These are phyloP conservation scores for Zaprionus kolodkinae DNA, from an alignment of 1,140 invertebrate genomes.

Conservation along the genomic window DNA sequence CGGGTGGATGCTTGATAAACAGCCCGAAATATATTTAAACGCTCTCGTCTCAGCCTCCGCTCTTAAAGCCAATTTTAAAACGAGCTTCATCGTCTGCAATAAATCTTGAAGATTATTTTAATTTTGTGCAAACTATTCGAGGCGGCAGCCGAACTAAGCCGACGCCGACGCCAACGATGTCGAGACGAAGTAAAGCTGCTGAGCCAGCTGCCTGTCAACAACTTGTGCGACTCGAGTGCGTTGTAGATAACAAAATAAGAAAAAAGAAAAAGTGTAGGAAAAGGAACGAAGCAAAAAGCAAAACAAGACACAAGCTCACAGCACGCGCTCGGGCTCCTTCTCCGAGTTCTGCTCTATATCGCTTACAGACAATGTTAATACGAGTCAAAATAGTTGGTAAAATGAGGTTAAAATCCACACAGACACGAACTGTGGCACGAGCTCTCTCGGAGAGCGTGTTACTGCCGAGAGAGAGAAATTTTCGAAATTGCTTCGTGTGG, in stretches of 20 bases:
- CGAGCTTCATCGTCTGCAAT: constrained; percentile 49
- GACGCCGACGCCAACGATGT: constrained; percentile 2
- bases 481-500: constrained; percentile 1
- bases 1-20: constrained; percentile 23
- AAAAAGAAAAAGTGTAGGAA: constrained; percentile 8
- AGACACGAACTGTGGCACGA: constrained; percentile 33
- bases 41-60: background rate
- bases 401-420: constrained; percentile 74
- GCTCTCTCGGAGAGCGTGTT: background rate
- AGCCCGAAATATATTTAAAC: constrained; percentile 28
- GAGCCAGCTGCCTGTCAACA: constrained; percentile 69
- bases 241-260: constrained; percentile 23
- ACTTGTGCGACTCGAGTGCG: constrained; percentile 67
- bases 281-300: constrained; percentile 11
- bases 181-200: background rate
- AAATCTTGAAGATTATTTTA: constrained; percentile 81
- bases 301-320: constrained; percentile 23
- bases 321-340: background rate
- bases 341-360: background rate
- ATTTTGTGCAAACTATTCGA: constrained; percentile 79
- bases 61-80: background rate
- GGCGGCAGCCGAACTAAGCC: constrained; percentile 51
- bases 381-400: constrained; percentile 26
- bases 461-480: background rate
- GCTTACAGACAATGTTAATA: constrained; percentile 37